These are phyloP conservation scores for Rhodinocichla rosea DNA, from an alignment of 2,113 vertebrate genomes.

Conservation along the genomic window DNA sequence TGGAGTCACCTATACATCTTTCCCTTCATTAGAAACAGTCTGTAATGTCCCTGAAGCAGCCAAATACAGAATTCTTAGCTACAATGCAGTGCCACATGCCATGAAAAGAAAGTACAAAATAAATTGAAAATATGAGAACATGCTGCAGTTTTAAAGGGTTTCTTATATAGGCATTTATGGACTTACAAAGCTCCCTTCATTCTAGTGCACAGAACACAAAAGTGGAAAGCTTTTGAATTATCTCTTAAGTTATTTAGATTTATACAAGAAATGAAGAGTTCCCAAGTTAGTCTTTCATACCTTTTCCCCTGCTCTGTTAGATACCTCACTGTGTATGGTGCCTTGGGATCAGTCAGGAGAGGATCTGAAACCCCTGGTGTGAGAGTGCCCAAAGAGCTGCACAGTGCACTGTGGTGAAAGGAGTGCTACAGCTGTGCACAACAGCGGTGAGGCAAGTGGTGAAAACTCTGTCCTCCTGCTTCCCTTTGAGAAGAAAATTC, in stretches of 20 bases:
- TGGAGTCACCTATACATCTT: background rate
- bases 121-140: background rate
- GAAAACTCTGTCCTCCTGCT: background rate
- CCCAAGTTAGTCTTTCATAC: background rate
- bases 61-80: background rate
- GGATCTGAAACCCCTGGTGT: background rate
- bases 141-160: background rate
- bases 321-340: background rate
- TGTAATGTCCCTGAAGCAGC: background rate
- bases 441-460: fast-evolving
- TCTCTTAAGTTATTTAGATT: background rate
- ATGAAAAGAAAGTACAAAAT: background rate
- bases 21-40: background rate
- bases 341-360: background rate
- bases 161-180: background rate
- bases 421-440: background rate
- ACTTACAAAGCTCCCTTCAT: background rate
- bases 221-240: background rate
- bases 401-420: background rate
- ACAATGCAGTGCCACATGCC: background rate
- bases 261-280: background rate
- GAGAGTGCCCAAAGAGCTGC: background rate
- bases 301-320: background rate
- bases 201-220: background rate
- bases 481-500: background rate